Base-by-base conservation (phyloP, 2,113 vertebrate species). In the Ciconia maguari region DNA sequence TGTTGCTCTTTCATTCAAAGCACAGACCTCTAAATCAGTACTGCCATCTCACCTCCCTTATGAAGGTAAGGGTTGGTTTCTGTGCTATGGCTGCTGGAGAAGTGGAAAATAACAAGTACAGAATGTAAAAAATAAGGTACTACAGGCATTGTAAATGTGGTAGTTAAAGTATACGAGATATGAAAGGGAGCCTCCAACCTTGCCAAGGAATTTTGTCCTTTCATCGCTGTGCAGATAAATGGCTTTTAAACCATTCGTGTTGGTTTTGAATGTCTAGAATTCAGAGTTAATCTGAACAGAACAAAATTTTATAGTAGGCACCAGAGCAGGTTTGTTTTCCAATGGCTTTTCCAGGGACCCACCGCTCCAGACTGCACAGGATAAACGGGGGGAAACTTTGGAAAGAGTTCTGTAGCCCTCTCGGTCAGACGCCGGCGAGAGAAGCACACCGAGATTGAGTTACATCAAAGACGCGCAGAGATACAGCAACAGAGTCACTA, bases 141-240 rank as follows among this genome's bases (percentile, higher is more conserved):
- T 96, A 75, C 75, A 93, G 94, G 83, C 83, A 77, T 70, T 83
- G 90, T 96, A 96, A 97, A 97, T 82, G 87, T 79, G 93, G 89
- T 78, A 93, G 95, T 96, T 95, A 96, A 97, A 96, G 49, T 96
- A 96, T 92, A 96, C n/a, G 34, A 96, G 82, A 95, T 96, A 94
- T 19, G 54, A 96, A 91, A 91, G 54, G 52, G 60, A 93, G 84
- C 71, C 64, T 93, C 86, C 77, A 87, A 7, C 51, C 48, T 88
- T 94, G 96, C 94, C 97, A 97, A 97, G 72, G 90, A 93, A 95
- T 95, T 93, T 41, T 62, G 77, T 95, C 83, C 81, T 97, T 97
- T 97, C 93, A 96, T 96, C 91, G 2, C 83, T 19, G 29, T 15
- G 41, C 66, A 93, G 94, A 96, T 96, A 87, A 96, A 95, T 70